A percentile compares a stretch with the other conserved stretches of the same genome.
Conservation (phyloP, 2,888 invertebrate species). For the Drosophila antonietae region DNA sequence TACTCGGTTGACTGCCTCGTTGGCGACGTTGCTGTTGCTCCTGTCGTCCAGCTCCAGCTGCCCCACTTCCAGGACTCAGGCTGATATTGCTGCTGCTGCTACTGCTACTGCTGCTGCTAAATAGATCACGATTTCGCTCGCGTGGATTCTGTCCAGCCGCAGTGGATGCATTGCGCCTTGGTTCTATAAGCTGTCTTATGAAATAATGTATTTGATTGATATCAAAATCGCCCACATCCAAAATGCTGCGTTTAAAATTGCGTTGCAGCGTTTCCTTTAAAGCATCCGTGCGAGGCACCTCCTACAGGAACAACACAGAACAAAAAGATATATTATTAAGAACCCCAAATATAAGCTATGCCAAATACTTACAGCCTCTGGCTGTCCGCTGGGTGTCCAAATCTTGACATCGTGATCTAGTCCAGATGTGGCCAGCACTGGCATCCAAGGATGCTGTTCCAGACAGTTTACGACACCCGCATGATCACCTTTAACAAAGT, state of each 20-base stretch:
- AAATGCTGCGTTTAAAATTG: conserved; percentile 71
- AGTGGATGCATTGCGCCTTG: conserved; percentile 32
- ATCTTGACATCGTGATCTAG: conserved; percentile 96
- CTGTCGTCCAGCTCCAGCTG: neutral
- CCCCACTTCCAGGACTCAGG: neutral
- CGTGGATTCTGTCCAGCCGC: neutral
- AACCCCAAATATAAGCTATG: neutral
- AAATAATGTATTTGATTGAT: conserved; percentile 81
- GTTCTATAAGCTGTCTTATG: conserved; percentile 77
- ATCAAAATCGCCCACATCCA: conserved; percentile 65
- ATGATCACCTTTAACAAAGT: conserved; percentile 92
- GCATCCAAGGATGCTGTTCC: conserved; percentile 95
- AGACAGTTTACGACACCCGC: conserved; percentile 95
- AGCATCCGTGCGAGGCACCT: conserved; percentile 10
- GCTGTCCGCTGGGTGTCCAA: conserved; percentile 89
- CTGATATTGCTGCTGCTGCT: conserved; percentile 33
- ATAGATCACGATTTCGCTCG: neutral
- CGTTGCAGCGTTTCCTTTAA: conserved; percentile 74
- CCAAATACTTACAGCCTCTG: conserved; percentile 62
- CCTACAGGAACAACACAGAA: conserved; percentile 7
- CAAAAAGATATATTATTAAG: neutral
- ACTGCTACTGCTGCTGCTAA: conserved; percentile 25
- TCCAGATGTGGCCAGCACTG: conserved; percentile 94
- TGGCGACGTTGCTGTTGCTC: neutral
- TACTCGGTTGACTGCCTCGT: conserved; percentile 23